These are phyloP conservation scores for Pyrocephalus nanus DNA, from an alignment of 2,797 vertebrate genomes.

Conservation along the genomic window DNA sequence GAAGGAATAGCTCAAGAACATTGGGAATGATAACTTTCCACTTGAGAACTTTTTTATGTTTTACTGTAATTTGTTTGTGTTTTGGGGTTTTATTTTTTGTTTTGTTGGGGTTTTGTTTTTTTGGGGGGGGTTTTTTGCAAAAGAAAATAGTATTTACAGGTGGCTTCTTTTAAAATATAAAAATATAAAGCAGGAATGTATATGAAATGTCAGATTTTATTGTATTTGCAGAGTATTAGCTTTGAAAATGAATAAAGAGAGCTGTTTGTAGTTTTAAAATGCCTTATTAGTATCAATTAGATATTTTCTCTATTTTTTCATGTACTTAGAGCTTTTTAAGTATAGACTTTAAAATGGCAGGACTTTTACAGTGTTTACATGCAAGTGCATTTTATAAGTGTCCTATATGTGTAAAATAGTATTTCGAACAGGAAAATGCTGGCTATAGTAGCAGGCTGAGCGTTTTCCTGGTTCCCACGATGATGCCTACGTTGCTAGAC, in stretches of 20 bases:
- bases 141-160: constrained; percentile 98
- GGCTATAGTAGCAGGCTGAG: constrained; percentile 76
- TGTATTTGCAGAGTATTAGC: constrained; percentile 95
- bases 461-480: constrained; percentile 77
- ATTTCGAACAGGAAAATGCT: constrained; percentile 79
- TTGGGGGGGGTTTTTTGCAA: constrained; percentile 69
- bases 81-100: constrained; percentile 10
- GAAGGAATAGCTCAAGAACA: constrained; percentile 79
- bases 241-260: constrained; percentile 89
- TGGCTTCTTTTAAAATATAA: constrained; percentile 94
- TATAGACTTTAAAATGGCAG: constrained; percentile 86
- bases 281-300: constrained; percentile 90
- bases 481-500: constrained; percentile 83
- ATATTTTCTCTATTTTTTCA: constrained; percentile 92
- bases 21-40: constrained; percentile 84
- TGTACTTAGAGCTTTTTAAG: constrained; percentile 92
- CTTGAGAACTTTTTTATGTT: constrained; percentile 91
- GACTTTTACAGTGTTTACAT: constrained; percentile 95
- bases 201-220: constrained; percentile 95
- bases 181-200: constrained; percentile 94
- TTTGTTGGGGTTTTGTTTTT: neutral
- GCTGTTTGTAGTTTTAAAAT: constrained; percentile 92
- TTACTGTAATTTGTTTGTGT: constrained; percentile 86
- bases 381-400: constrained; percentile 92
- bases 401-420: constrained; percentile 89